A percentile compares a stretch with the other conserved stretches of the same genome.
Evolutionary conservation across 1,140 invertebrate species (phyloP).

Genomic region (Mycetomoellerius zeteki): DNA sequence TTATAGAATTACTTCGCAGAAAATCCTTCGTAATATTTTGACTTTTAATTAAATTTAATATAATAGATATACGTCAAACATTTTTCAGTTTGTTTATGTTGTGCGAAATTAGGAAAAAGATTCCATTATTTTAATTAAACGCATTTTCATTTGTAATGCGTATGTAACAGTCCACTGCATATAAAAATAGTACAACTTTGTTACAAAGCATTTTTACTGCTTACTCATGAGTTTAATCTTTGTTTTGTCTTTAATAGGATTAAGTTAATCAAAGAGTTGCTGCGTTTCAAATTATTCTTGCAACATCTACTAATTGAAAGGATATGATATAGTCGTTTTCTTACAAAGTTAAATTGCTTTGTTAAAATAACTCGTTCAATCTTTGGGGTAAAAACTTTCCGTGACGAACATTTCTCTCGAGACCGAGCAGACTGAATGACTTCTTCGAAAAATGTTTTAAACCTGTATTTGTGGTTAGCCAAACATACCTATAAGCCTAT

Average conservation of each 20-base stretch:
- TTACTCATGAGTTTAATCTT: background rate
- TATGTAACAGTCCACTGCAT: background rate
- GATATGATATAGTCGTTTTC: background rate
- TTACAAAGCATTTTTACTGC: background rate
- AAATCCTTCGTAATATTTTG: background rate
- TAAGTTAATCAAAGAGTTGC: background rate
- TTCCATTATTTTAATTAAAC: slow-evolving; percentile 6
- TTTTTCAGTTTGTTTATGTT: background rate
- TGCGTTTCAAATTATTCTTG: background rate
- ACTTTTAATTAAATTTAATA: background rate
- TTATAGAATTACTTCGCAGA: background rate
- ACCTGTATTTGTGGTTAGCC: slow-evolving; percentile 46
- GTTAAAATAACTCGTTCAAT: slow-evolving; percentile 4
- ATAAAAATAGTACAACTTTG: background rate
- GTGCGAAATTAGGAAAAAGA: background rate
- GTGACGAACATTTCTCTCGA: slow-evolving; percentile 1
- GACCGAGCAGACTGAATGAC: background rate
- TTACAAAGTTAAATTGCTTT: slow-evolving; percentile 29
- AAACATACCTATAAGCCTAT: slow-evolving; percentile 4
- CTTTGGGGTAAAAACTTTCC: background rate
- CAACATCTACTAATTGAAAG: slow-evolving; percentile 1
- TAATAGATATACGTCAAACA: background rate
- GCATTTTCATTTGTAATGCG: background rate
- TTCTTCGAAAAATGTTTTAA: slow-evolving; percentile 44
- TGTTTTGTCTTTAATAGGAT: slow-evolving; percentile 4